Evolutionary conservation across 2,888 invertebrate species (phyloP).

Genomic region (Chirona hameri): DNA sequence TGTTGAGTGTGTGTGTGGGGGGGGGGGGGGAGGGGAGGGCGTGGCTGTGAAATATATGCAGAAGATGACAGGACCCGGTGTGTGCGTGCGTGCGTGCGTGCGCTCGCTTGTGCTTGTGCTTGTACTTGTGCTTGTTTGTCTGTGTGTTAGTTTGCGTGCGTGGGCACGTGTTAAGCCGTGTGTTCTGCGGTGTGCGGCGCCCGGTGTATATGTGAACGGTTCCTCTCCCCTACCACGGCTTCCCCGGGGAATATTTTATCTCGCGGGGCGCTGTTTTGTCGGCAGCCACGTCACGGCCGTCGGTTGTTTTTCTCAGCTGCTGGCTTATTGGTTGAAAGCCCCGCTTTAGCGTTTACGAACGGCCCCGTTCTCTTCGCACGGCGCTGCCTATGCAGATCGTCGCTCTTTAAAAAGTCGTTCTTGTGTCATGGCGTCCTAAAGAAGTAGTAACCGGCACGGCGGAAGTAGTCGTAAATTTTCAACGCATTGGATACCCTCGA

Average conservation of each 20-base stretch:
- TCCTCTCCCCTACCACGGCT: too few species aligned
- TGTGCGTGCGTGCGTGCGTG: not conserved
- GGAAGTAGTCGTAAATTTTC: not conserved
- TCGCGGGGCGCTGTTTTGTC: not conserved
- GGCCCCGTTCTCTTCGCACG: not conserved
- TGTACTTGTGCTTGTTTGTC: too few species aligned
- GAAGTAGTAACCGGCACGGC: not conserved
- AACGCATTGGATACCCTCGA: not conserved
- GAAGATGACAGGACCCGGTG: too few species aligned
- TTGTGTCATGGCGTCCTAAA: not conserved
- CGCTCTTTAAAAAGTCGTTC: not conserved
- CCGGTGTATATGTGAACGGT: not conserved
- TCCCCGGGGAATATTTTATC: not conserved
- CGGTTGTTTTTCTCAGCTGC: not conserved
- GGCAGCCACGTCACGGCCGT: not conserved
- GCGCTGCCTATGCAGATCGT: not conserved
- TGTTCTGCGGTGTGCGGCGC: too few species aligned
- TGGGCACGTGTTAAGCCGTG: too few species aligned
- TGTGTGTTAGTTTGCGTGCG: too few species aligned
- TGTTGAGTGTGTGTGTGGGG: not conserved
- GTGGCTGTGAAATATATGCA: too few species aligned
- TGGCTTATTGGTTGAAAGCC: slow-evolving; percentile 8
- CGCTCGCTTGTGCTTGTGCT: not conserved
- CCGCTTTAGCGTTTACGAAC: not conserved
- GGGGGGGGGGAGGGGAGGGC: too few species aligned